Evolutionary conservation across 2,113 vertebrate genomes (phyloP).

Genomic region (Chamaea fasciata): DNA sequence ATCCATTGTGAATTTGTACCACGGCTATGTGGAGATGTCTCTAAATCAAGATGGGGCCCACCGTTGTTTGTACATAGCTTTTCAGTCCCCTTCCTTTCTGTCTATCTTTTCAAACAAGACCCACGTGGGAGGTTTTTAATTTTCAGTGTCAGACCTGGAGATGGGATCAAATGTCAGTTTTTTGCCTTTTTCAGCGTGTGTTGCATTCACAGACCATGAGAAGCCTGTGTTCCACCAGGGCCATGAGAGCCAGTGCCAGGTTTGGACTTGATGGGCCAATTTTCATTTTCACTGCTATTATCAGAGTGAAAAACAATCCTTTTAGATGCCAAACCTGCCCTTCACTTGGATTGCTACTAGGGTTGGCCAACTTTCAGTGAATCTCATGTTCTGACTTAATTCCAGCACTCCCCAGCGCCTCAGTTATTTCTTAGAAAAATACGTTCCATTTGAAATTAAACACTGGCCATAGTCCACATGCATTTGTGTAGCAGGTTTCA

Average conservation of each 20-base stretch:
- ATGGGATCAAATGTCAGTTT: neutral
- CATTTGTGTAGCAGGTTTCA: neutral
- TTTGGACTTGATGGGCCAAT: neutral
- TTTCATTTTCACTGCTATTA: neutral
- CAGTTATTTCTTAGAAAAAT: conserved; percentile 17
- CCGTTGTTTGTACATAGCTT: neutral
- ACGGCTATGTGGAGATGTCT: rapidly evolving
- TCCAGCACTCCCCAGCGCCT: neutral
- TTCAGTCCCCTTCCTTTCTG: neutral
- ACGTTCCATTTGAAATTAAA: neutral
- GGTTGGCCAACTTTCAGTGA: neutral
- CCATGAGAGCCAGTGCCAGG: neutral
- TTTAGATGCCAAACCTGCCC: neutral
- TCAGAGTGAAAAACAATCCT: neutral
- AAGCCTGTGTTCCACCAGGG: neutral
- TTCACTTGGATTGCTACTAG: neutral
- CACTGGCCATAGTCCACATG: neutral
- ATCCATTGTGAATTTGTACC: neutral
- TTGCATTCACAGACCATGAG: neutral
- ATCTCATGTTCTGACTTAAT: conserved; percentile 10
- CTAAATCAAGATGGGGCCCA: neutral
- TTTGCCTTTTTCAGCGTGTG: neutral
- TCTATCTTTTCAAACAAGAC: neutral
- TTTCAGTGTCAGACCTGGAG: neutral
- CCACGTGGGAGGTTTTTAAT: neutral